Percentiles rank a stretch among this genome's conserved stretches.
Evolutionary conservation across 2,888 invertebrate genomes (phyloP).

Genomic region (Tenthredo livida): DNA sequence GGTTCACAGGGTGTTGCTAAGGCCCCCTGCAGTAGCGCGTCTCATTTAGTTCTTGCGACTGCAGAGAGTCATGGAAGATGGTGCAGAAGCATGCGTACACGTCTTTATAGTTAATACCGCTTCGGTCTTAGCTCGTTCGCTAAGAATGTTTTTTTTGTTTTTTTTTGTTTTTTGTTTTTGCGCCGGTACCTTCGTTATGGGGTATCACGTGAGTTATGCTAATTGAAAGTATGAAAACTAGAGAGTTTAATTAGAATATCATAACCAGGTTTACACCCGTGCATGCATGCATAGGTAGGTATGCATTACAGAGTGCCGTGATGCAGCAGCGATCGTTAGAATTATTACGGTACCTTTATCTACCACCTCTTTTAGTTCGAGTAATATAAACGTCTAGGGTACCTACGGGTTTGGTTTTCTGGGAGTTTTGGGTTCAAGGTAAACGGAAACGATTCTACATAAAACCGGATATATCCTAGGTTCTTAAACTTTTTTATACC

Average conservation of each 20-base stretch:
- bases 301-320: neutral
- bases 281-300: neutral
- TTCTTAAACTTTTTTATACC: neutral
- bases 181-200: slow-evolving; percentile 63
- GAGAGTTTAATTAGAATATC: slow-evolving; percentile 69
- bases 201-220: slow-evolving; percentile 72
- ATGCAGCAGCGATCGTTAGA: neutral
- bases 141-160: slow-evolving; percentile 62
- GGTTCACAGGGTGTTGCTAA: neutral
- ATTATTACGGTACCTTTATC: slow-evolving; percentile 15
- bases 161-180: slow-evolving; percentile 59
- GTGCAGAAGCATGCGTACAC: neutral
- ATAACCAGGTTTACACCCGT: slow-evolving; percentile 38
- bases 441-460: slow-evolving; percentile 42
- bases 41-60: slow-evolving; percentile 68
- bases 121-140: slow-evolving; percentile 28
- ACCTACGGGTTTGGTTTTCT: neutral
- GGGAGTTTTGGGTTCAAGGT: slow-evolving; percentile 9
- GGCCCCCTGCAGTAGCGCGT: slow-evolving; percentile 51
- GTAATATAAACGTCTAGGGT: neutral
- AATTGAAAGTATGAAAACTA: slow-evolving; percentile 71
- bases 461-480: slow-evolving; percentile 30
- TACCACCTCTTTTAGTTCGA: neutral
- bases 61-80: neutral
- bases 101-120: neutral